These are phyloP conservation scores for Archips xylosteana DNA, from an alignment of 2,888 invertebrate species.

Conservation along the genomic window DNA sequence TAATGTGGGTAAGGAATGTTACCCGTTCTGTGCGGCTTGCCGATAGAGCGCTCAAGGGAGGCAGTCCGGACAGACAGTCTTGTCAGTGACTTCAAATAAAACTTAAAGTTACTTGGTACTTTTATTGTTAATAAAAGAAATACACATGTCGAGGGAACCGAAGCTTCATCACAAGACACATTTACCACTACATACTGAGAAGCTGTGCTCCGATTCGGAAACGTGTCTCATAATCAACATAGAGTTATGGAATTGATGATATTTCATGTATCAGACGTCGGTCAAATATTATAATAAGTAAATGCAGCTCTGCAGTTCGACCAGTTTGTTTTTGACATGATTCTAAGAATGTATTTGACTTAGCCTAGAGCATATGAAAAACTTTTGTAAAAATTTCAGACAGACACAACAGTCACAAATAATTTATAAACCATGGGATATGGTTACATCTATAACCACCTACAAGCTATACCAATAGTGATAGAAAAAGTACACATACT, in stretches of 20 bases:
- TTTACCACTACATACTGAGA: constrained; percentile 10
- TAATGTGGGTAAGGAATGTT: no score
- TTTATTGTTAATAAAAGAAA: constrained; percentile 77
- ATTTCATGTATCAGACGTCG: constrained; percentile 21
- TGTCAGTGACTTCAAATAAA: constrained; percentile 73
- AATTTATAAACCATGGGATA: constrained; percentile 53
- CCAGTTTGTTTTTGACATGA: constrained; percentile 50
- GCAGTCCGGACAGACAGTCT: constrained; percentile 55
- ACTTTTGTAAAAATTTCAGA: constrained; percentile 31
- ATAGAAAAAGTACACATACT: constrained; percentile 49
- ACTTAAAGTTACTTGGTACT: constrained; percentile 74
- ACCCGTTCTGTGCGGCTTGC: neutral
- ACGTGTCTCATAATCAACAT: constrained; percentile 16
- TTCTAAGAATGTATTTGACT: constrained; percentile 46
- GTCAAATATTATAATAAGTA: constrained; percentile 6
- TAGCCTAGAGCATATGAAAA: constrained; percentile 36
- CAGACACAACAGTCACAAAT: constrained; percentile 42
- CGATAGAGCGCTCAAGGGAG: constrained; percentile 30
- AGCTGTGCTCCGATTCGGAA: neutral
- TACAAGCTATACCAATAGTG: constrained; percentile 47
- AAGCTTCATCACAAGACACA: constrained; percentile 28
- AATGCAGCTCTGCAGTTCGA: constrained; percentile 37
- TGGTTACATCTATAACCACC: constrained; percentile 49
- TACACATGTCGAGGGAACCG: constrained; percentile 65
- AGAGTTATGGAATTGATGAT: constrained; percentile 7